A percentile compares a stretch with the other conserved stretches of the same genome.
Conservation (phyloP, 2,113 vertebrate genomes). For the Pedionomus torquatus region DNA sequence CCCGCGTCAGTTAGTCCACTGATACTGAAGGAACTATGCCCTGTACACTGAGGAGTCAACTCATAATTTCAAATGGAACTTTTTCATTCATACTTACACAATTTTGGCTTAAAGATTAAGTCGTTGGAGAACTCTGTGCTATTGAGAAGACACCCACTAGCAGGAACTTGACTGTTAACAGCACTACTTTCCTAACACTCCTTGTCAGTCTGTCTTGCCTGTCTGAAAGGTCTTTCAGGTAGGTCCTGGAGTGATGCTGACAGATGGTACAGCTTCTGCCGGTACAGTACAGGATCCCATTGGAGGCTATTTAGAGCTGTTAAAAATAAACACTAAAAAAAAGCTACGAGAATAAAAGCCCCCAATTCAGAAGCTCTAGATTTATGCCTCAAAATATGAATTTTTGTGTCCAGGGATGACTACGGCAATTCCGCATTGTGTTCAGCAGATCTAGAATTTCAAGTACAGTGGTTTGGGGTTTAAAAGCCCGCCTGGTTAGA, state of each 20-base stretch:
- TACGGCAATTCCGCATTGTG: neutral
- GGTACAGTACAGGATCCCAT: neutral
- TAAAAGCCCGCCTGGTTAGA: slow-evolving; percentile 55
- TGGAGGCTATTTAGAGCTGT: neutral
- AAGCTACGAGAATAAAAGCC: neutral
- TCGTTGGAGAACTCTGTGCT: neutral
- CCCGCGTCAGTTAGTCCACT: too few relatives aligned
- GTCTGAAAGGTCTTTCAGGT: neutral
- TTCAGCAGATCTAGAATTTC: slow-evolving; percentile 19
- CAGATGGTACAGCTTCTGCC: neutral
- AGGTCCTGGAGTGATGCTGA: neutral
- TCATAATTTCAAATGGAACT: neutral
- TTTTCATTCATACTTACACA: neutral
- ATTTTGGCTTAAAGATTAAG: neutral
- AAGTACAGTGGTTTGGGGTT: slow-evolving; percentile 21
- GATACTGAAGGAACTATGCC: neutral
- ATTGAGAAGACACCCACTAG: neutral
- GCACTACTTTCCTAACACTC: neutral
- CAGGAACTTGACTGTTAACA: neutral
- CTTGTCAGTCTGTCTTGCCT: neutral
- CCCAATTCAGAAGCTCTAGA: neutral
- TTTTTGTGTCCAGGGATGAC: neutral
- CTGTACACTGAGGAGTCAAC: neutral
- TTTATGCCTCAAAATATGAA: neutral
- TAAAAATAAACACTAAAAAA: neutral